Base-by-base conservation (phyloP, 1,140 invertebrate genomes). In the Lepidotrigona ventralis region DNA sequence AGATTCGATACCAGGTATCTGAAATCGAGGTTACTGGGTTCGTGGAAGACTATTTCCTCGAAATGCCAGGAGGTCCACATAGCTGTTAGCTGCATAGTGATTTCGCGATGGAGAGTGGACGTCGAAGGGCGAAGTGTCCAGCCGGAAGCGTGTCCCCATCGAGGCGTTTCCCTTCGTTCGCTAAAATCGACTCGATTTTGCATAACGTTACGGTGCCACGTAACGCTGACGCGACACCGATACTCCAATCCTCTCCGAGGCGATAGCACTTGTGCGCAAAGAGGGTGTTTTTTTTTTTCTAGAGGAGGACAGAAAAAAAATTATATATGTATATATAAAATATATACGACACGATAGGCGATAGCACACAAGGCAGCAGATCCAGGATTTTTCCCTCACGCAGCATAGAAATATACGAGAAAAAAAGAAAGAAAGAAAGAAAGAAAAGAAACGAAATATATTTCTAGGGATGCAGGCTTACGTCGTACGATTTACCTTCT, bases 221-320 rank as follows among this genome's bases (percentile, higher is more conserved):
- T 75, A 75, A 26, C 14, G 29, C 69, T 46, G n/a, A 80, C 63
- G 21, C 26, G 26, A n/a, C 19, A 23, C 63, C 4, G n/a, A 23
- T 83, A 83, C 81, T 83, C 81, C 81, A 78, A 83, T 83, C 54
- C 66, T 63, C 66, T 53, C 54, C 74, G 64, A 17, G 72, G 72
- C 60, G 54, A 70, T 56, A 83, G 46, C 81, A 83, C 66, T 60
- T 33, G 29, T 46, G 80, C 53, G 72, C 12, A 29, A 64, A 53
- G 33, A 56, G 26, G 29, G n/a, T 64, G 64, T 74, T 39, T 63
- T 56, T 56, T 56, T 56, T 56, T 64, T 64, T 29, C 53, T 64
- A 51, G 58, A 56, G 26, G 26, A 60, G 46, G 69, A 66, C 71
- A 72, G 56, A 26, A 72, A 60, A 26, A 70, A 21, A 15, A 64